Percentiles rank a stretch among this genome's conserved stretches.
These are phyloP conservation scores for Protomyctophum bolini DNA, from an alignment of 2,113 vertebrate species.

Conservation along the genomic window DNA sequence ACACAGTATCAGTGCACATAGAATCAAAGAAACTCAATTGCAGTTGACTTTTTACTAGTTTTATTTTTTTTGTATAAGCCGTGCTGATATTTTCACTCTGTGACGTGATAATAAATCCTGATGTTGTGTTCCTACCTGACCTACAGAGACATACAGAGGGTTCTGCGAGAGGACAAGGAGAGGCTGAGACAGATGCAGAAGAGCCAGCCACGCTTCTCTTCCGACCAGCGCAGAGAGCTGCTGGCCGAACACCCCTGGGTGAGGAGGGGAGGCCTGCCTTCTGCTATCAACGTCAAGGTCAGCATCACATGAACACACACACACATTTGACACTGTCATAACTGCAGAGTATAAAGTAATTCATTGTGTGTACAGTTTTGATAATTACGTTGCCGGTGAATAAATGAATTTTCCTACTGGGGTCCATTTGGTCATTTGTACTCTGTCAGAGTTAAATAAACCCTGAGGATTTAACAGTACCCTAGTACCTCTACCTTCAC, in stretches of 20 bases:
- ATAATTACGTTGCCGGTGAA: too few species aligned
- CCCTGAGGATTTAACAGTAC: too few species aligned
- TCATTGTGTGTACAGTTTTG: too few species aligned
- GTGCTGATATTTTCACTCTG: too few species aligned
- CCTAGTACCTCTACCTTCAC: too few species aligned
- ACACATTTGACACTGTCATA: background rate
- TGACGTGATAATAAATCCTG: background rate
- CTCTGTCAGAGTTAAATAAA: too few species aligned
- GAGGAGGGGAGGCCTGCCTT: slow-evolving; percentile 83
- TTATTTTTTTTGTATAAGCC: too few species aligned
- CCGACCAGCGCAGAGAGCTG: slow-evolving; percentile 87
- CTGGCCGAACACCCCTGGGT: slow-evolving; percentile 91
- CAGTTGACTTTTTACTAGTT: background rate
- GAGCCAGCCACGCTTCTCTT: slow-evolving; percentile 88
- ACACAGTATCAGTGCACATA: background rate
- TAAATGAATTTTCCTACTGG: too few species aligned
- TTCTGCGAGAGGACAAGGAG: slow-evolving; percentile 88
- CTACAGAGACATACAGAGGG: slow-evolving; percentile 81
- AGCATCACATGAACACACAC: background rate
- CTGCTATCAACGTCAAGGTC: slow-evolving; percentile 83
- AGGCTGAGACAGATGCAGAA: slow-evolving; percentile 88
- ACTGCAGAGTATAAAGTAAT: too few species aligned
- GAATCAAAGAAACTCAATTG: background rate
- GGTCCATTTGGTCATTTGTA: too few species aligned
- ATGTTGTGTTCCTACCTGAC: background rate